Base-by-base conservation (phyloP, 1,140 invertebrate species). In the Apis mellifera region DNA sequence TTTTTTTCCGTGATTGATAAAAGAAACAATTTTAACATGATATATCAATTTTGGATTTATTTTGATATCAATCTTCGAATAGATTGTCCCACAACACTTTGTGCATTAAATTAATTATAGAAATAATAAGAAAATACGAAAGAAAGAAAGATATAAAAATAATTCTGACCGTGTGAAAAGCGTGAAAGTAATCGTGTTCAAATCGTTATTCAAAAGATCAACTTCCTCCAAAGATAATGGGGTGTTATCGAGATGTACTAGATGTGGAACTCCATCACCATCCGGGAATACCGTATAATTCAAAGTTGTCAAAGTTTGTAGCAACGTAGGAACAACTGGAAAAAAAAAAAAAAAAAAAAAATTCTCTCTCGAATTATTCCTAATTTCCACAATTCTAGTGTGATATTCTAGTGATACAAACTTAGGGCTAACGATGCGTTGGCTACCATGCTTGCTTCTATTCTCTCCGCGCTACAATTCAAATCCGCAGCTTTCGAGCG, bases 111-210 rank as follows among this genome's bases (percentile, higher is more conserved):
- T 42, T 42, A 42, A 42, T n/a, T 42, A 42, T 42, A 42, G 0
- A 42, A 5, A 42, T 42, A 42, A 42, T 7, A 42, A 42, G 32
- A 42, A 42, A 42, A 42, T 42, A 42, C 32, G 32, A 42, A 42
- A 7, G 32, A 42, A 42, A 42, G 32, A 42, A 42, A 42, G 32
- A 54, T 5, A 57, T 9, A 42, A 42, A 54, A 4, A 77, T 4
- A 11, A 69, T 83, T 50, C 62, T 73, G 52, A 88, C 86, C 72
- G 78, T 17, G 86, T 88, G 62, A 42, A 85, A 9, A 88, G 66
- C 1, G n/a, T 26, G 59, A 87, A 88, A 9, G 9, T 52, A 11
- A 55, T 72, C 2, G 52, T 3, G 0, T 66, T 2, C 1, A 59
- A 17, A 1, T 42, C 2, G 0, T 0, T 8, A 1, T 0, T 0